Conservation (phyloP, 2,888 invertebrate species). For the Petrophora chlorosata region DNA sequence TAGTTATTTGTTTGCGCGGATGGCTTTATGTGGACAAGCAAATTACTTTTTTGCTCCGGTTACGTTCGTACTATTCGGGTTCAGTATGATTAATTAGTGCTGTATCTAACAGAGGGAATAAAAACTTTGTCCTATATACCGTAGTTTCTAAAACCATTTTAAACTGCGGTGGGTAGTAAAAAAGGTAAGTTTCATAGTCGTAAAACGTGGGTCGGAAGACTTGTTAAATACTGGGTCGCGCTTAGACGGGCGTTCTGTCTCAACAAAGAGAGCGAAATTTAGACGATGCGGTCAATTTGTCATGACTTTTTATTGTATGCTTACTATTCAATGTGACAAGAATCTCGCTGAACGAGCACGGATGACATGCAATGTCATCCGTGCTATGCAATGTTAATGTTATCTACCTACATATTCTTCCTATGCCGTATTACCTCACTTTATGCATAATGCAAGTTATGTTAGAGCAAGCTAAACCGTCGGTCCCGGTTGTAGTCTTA, state of each 20-base stretch:
- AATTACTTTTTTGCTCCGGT: constrained; percentile 11
- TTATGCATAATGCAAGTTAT: too few species aligned
- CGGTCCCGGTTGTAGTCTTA: too few species aligned
- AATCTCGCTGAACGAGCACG: too few species aligned
- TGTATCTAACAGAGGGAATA: not conserved
- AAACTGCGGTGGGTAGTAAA: constrained; percentile 1
- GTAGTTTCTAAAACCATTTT: not conserved
- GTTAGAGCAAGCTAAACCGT: too few species aligned
- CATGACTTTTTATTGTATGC: too few species aligned
- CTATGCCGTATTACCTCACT: too few species aligned
- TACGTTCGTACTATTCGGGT: constrained; percentile 1
- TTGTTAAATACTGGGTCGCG: constrained; percentile 8
- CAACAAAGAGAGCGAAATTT: not conserved
- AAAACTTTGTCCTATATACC: not conserved
- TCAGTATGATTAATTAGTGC: constrained; percentile 4
- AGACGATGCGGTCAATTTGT: not conserved
- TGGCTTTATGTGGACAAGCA: constrained; percentile 5
- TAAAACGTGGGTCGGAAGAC: not conserved
- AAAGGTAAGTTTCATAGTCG: not conserved
- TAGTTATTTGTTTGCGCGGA: not conserved
- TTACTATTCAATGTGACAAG: too few species aligned
- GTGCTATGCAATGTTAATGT: too few species aligned
- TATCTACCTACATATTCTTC: too few species aligned
- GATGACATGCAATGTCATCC: too few species aligned
- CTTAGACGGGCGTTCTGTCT: not conserved